A percentile compares a stretch with the other conserved stretches of the same genome.
phyloP scores from a whole-genome alignment of 2,113 vertebrate genomes.

The Malurus melanocephalus region DNA sequence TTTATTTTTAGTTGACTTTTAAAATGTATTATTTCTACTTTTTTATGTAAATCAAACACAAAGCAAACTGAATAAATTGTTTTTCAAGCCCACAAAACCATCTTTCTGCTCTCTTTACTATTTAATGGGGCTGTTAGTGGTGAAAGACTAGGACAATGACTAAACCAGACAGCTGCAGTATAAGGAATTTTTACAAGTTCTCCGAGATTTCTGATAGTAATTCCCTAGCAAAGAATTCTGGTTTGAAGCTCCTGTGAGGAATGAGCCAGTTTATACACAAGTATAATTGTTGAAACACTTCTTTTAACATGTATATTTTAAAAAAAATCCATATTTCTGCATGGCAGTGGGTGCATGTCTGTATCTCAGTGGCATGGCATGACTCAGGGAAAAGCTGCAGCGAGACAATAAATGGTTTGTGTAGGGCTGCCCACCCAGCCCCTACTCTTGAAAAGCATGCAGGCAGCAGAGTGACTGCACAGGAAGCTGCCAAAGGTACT shows the following conservation, averaged over 20 bases:
- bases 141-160: constrained; percentile 17
- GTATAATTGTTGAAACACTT: neutral
- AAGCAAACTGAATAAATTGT: neutral
- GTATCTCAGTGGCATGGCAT: neutral
- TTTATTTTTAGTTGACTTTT: neutral
- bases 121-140: neutral
- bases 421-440: neutral
- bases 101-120: neutral
- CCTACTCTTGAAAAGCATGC: neutral
- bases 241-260: constrained; percentile 26
- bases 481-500: neutral
- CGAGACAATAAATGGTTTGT: neutral
- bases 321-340: neutral
- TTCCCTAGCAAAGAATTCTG: constrained; percentile 15
- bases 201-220: constrained; percentile 45
- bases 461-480: neutral
- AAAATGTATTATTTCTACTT: neutral
- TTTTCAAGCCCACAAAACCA: constrained; percentile 11
- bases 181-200: constrained; percentile 58
- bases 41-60: neutral
- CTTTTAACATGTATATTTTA: too few species aligned
- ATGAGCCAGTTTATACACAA: neutral
- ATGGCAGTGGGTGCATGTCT: neutral
- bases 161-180: constrained; percentile 42
- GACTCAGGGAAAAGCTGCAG: neutral